Evolutionary conservation across 2,113 vertebrate genomes (phyloP).

Genomic region (Lates calcarifer): DNA sequence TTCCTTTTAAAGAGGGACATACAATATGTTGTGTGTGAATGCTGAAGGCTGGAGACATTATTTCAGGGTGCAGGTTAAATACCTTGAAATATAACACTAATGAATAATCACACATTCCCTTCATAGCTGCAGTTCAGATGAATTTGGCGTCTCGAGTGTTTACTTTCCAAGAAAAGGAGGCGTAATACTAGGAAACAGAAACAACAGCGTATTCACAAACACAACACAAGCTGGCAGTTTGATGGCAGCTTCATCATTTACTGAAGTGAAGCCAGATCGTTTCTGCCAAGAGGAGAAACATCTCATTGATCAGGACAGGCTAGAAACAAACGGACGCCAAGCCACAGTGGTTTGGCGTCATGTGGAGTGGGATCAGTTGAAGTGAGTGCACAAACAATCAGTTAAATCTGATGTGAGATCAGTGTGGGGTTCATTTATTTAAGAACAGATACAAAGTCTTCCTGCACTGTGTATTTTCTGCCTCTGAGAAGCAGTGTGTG

Average conservation of each 20-base stretch:
- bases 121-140: neutral
- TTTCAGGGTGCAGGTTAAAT: neutral
- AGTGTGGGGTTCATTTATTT: neutral
- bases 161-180: neutral
- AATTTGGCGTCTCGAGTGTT: neutral
- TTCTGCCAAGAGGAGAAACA: slow-evolving; percentile 7
- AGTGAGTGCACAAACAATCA: neutral
- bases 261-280: neutral
- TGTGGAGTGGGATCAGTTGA: slow-evolving; percentile 12
- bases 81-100: no score
- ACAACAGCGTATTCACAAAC: no score
- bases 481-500: neutral
- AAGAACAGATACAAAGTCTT: neutral
- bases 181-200: no score
- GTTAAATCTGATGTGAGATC: neutral
- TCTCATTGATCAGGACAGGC: slow-evolving; percentile 6
- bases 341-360: neutral
- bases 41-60: no score
- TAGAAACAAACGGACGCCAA: neutral
- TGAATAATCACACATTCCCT: neutral
- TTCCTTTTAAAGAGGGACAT: neutral
- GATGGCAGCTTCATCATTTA: neutral
- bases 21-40: neutral
- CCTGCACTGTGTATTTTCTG: neutral
- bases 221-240: neutral